Evolutionary conservation across 2,888 invertebrate species (phyloP), one percentile per base, ranked within the genome.

Genomic region (Drosophila demipolita): DNA sequence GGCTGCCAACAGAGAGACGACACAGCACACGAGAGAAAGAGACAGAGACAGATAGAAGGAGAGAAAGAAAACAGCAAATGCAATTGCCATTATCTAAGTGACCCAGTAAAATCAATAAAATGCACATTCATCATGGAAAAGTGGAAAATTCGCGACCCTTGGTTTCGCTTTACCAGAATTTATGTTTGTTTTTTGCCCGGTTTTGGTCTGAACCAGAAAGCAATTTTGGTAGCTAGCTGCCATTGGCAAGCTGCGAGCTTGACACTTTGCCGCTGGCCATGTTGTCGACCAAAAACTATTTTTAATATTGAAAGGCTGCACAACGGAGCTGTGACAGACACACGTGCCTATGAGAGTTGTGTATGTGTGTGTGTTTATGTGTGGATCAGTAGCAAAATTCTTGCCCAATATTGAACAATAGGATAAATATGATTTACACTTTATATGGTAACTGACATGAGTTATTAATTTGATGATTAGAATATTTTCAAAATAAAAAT

Each of bases 261-360:
- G 80, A 80, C 80, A 74, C 72, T 83, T 83, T 82, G 17, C 23
- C 23, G 15, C 83, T 67, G 73, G 62, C 83, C 80, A 83, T 68
- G 75, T 67, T 70, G 80, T 75, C 80, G 78, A 80, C 82, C 82
- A 71, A 83, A 73, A 82, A 86, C 80, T 86, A 82, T 86, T 83
- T 84, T 82, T 82, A 82, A 82, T 85, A 85, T 83, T 83, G 72
- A 75, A 82, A 72, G 60, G 75, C 78, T 59, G 57, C 80, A 66
- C 8, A 23, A 45, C 45, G 45, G 23, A 71, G 75, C 66, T 71
- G 67, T 26, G 57, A 48, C 69, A 74, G 42, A 60, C 66, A 77
- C 64, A 32, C 35, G 48, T 58, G 53, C 2, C 3, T 38, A 2
- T 29, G 6, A 11, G 17, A 54, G 17, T 12, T 33, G 32, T 29